Base-by-base conservation (phyloP, 2,888 invertebrate genomes). In the Nysson spinosus region DNA sequence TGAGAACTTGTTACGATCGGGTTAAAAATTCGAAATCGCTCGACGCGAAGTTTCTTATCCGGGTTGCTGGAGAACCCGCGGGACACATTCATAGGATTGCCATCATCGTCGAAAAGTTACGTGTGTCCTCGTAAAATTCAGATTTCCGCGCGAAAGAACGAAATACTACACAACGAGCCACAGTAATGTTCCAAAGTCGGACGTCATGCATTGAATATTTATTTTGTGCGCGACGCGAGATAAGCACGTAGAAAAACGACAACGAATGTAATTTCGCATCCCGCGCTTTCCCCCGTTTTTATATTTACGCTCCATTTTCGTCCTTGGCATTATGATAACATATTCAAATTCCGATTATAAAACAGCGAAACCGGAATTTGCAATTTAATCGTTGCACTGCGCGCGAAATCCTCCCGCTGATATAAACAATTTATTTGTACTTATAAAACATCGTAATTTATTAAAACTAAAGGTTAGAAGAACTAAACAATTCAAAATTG, bases 71-170 rank as follows among this genome's bases (percentile, higher is more conserved):
- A 9, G 37, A 12, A n/a, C 63, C 24, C 65, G 1, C 16, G 65
- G 56, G 65, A 63, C 49, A 39, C 55, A 50, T 62, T 42, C 64
- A 50, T 44, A 42, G 44, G 49, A 63, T 51, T 42, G 47, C 40
- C 28, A 42, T 42, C 46, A n/a, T 26, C 42, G 57, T 58, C 4
- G 32, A 17, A 30, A 47, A 64, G 51, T 66, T 66, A 58, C 40
- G 56, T 22, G 47, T 34, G 30, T 43, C 14, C 51, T 58, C 66
- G 57, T 58, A 51, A 66, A 66, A 66, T 64, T 57, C 51, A 20
- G 46, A 64, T 52, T 30, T 37, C 51, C 26, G 24, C 1, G 4
- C 14, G 17, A 12, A 5, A 12, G 12, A 17, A 56, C 43, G 49
- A 56, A 54, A 62, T 54, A 7, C 46, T 46, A 26, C 51, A 57